Evolutionary conservation across 2,797 vertebrate species (phyloP), one percentile per base, ranked within the genome.

Genomic region (Hydrolagus colliei): DNA sequence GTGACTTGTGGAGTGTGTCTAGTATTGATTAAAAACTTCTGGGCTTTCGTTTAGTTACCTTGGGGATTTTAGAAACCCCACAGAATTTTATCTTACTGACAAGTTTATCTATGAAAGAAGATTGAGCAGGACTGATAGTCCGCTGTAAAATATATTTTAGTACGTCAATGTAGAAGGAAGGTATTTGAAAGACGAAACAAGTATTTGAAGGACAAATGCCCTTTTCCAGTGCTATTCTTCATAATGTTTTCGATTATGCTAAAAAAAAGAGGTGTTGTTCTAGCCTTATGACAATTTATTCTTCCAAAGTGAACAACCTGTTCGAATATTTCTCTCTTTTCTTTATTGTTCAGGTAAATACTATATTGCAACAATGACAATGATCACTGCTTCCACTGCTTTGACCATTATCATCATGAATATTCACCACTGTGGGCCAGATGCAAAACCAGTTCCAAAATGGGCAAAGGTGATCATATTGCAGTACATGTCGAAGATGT

Each of bases 321-420:
- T 68, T 68, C 79, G 5, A 71, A 71, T 84, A 18, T 84, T 84
- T 82, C 12, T 80, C 12, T 62, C 77, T 65, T 6, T 89, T 87
- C 41, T 52, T 52, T 52, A 52, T 52, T 72, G 89, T 91, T 20
- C 86, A 98, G 97, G 98, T 16, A 99, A 99, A 89, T 99, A 99
- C 90, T 99, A 99, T 90, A 98, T 99, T 86, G 98, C 96, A 86
- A 99, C 97, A 0, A 99, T 99, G 98, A 98, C 96, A 16, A 95
- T 99, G 95, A 98, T 98, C 92, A 98, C 98, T 20, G 97, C 97
- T 59, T 99, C 97, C 79, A 98, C 98, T 0, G 97, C 97, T 0
- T 67, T 99, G 90, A 99, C 98, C 0, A 99, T 99, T 89, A 98
- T 99, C 90, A 97, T 99, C 88, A 99, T 99, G 98, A 99, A 99